A percentile compares a stretch with the other conserved stretches of the same genome.
Evolutionary conservation across 2,797 vertebrate species (phyloP).

Genomic region (Rhinichthys osculus): DNA sequence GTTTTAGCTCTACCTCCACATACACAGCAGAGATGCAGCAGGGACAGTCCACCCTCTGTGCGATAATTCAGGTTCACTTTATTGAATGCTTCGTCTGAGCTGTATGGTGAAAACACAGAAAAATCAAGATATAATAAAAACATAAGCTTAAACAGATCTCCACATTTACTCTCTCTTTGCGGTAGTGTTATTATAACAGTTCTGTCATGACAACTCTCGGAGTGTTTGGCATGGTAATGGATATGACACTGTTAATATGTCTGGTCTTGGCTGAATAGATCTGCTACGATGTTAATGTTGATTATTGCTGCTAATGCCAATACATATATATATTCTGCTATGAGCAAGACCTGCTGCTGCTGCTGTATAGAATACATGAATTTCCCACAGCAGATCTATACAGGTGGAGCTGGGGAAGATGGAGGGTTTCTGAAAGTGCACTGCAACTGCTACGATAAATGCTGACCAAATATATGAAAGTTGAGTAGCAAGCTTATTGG

Average conservation of each 20-base stretch:
- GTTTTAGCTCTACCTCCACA: slow-evolving; percentile 82
- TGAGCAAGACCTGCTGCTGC: not conserved
- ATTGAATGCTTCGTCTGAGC: slow-evolving; percentile 93
- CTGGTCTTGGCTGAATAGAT: not conserved
- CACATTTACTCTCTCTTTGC: not conserved
- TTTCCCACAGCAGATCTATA: not conserved
- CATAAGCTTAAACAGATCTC: not conserved
- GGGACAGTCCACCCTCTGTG: slow-evolving; percentile 89
- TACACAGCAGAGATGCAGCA: slow-evolving; percentile 92
- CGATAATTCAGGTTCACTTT: slow-evolving; percentile 94
- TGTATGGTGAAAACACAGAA: slow-evolving; percentile 62
- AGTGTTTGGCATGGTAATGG: not conserved
- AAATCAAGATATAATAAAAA: not conserved
- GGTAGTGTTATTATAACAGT: not conserved
- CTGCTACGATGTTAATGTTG: not conserved
- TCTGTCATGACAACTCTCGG: not conserved
- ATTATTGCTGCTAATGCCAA: not conserved
- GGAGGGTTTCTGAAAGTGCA: not conserved
- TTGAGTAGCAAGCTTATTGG: not conserved
- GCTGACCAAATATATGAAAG: not conserved
- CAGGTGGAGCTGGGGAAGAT: not conserved
- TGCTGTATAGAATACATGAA: not conserved
- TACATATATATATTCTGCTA: not conserved
- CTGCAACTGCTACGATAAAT: no score
- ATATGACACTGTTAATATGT: not conserved